A percentile compares a stretch with the other conserved stretches of the same genome.
phyloP scores from a whole-genome alignment of 2,113 vertebrate species.

The Lipophrys pholis region DNA sequence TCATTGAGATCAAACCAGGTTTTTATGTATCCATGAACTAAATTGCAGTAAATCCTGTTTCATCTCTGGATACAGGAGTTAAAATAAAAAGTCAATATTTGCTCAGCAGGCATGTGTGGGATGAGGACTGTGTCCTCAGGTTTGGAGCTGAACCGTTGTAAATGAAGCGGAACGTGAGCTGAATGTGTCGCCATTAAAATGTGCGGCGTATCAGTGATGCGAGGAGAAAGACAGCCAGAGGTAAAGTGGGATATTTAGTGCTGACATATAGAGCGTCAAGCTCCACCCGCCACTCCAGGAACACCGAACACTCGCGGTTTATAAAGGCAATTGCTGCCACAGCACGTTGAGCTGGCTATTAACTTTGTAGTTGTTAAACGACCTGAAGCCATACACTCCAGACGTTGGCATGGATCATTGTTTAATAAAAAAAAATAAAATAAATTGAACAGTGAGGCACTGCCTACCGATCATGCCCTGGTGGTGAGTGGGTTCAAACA shows the following conservation, averaged over 20 bases:
- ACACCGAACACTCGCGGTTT: slow-evolving; percentile 18
- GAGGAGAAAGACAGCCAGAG: background rate
- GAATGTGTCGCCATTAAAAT: slow-evolving; percentile 9
- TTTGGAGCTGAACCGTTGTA: background rate
- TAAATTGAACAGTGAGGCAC: background rate
- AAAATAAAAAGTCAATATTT: slow-evolving; percentile 30
- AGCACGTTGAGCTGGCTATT: slow-evolving; percentile 24
- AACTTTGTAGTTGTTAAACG: slow-evolving; percentile 33
- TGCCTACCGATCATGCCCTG: slow-evolving; percentile 32
- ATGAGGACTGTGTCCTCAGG: background rate
- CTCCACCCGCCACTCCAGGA: background rate
- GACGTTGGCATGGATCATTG: slow-evolving; percentile 25
- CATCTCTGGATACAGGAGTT: background rate
- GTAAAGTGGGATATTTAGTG: background rate
- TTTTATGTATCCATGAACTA: background rate
- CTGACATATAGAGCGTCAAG: background rate
- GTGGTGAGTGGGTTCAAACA: slow-evolving; percentile 5
- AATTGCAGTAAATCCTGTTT: background rate
- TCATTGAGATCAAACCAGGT: too few relatives aligned
- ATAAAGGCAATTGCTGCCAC: slow-evolving; percentile 33
- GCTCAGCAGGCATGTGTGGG: slow-evolving; percentile 2
- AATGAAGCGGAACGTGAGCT: slow-evolving; percentile 2
- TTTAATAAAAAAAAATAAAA: background rate
- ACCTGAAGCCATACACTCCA: slow-evolving; percentile 25
- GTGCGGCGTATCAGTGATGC: background rate